Percentiles rank a stretch among this genome's conserved stretches.
Conservation (phyloP, 2,797 vertebrate species). For the Onychomys leucogaster region DNA sequence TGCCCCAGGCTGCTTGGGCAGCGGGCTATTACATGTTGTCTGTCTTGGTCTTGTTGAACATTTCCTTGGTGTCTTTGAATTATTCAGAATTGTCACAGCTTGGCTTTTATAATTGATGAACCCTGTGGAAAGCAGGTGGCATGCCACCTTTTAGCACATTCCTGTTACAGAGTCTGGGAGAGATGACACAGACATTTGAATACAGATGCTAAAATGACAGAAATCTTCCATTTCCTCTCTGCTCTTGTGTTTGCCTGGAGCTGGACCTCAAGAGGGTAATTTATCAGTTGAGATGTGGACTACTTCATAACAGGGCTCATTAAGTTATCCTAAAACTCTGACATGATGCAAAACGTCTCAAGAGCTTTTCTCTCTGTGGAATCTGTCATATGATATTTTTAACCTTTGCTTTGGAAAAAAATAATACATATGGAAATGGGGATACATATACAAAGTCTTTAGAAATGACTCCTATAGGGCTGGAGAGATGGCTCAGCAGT, state of each 20-base stretch:
- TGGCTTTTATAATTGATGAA: slow-evolving; percentile 26
- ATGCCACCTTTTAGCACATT: neutral
- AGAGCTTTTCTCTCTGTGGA: neutral
- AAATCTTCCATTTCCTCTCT: neutral
- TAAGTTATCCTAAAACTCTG: neutral
- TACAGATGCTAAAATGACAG: neutral
- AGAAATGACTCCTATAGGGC: neutral
- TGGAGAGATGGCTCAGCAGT: neutral
- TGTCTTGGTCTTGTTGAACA: neutral
- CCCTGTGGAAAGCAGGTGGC: neutral
- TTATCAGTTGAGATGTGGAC: neutral
- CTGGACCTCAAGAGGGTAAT: neutral
- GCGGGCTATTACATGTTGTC: neutral
- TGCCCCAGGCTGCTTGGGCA: neutral
- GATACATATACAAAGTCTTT: neutral
- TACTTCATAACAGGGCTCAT: neutral
- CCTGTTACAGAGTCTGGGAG: neutral
- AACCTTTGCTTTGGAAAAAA: slow-evolving; percentile 24
- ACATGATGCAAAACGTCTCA: neutral
- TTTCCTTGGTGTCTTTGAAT: slow-evolving; percentile 38
- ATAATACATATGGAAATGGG: neutral
- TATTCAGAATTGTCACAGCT: neutral
- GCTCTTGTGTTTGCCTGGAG: neutral
- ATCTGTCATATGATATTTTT: slow-evolving; percentile 10
- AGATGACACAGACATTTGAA: slow-evolving; percentile 4